phyloP scores from a whole-genome alignment of 2,113 vertebrate species.

The Oreochromis aureus region DNA sequence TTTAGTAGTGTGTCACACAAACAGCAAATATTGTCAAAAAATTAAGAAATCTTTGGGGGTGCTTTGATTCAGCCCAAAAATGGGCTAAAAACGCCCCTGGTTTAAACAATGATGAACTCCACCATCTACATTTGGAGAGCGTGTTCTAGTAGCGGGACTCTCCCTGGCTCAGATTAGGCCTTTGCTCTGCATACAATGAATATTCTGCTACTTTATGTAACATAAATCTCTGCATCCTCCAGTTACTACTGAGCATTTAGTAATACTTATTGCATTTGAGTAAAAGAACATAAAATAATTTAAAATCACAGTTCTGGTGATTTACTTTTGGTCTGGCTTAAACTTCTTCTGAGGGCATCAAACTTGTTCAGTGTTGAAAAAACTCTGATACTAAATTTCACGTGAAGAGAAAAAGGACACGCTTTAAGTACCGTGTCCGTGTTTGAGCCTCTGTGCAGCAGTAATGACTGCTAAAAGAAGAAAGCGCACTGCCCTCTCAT shows the following conservation, averaged over 20 bases:
- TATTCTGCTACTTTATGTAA: accelerated
- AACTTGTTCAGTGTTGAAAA: accelerated
- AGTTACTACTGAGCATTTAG: not conserved
- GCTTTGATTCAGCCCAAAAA: no score
- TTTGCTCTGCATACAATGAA: not conserved
- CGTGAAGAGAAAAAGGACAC: not conserved
- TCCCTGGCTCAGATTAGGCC: not conserved
- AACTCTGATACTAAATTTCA: not conserved
- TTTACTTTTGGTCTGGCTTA: not conserved
- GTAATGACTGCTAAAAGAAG: not conserved
- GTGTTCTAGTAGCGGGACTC: not conserved
- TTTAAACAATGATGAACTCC: not conserved
- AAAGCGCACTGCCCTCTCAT: not conserved
- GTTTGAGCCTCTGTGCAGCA: not conserved
- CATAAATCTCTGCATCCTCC: accelerated
- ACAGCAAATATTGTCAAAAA: no score
- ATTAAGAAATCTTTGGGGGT: no score
- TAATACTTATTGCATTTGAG: not conserved
- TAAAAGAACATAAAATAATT: not conserved
- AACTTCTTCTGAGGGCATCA: not conserved
- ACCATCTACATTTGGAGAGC: not conserved
- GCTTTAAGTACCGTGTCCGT: not conserved
- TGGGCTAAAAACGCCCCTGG: no score
- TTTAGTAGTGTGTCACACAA: no score
- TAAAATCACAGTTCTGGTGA: not conserved